Evolutionary conservation across 1,140 invertebrate species (phyloP), one percentile per base, ranked within the genome.

Genomic region (Heliconius congener): DNA sequence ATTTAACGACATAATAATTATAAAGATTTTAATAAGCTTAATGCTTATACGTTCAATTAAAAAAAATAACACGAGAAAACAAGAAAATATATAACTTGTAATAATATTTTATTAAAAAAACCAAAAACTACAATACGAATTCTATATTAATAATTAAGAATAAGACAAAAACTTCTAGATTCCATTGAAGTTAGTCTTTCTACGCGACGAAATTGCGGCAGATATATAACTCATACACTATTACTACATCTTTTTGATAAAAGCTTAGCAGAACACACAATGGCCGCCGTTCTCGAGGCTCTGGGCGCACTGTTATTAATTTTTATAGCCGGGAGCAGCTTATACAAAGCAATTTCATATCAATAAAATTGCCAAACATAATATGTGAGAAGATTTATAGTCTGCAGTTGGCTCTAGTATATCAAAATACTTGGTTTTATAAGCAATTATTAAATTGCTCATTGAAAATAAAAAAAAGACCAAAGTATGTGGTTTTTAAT

Each of bases 211-310:
- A 39, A 39, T 42, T 42, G 71, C 8, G 30, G 34, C n/a, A 72
- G 8, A 72, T 66, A 72, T 72, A 72, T 72, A 39, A 72, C 71
- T 72, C 37, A 72, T 66, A 66, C 13, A 30, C 60, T 72, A 27
- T 71, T 72, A 72, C 71, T 72, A 72, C 71, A 72, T 72, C 2
- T 72, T 72, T 72, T 72, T 72, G 71, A 72, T 72, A 72, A 72
- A 72, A 72, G 71, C 71, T 72, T 39, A 72, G 71, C 19, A 39
- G 71, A 72, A 72, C 71, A 72, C 19, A 72, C 71, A 72, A 42
- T 72, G 71, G 71, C 71, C 37, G 30, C 9, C 71, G 71, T 39
- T 72, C 18, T 42, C 37, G 30, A 39, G 37, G 71, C 37, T 39
- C 71, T 72, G 37, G 8, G 30, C 37, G 71, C 71, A 72, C 71